phyloP scores from a whole-genome alignment of 2,113 vertebrate genomes.

The cat (Felis catus) region DNA sequence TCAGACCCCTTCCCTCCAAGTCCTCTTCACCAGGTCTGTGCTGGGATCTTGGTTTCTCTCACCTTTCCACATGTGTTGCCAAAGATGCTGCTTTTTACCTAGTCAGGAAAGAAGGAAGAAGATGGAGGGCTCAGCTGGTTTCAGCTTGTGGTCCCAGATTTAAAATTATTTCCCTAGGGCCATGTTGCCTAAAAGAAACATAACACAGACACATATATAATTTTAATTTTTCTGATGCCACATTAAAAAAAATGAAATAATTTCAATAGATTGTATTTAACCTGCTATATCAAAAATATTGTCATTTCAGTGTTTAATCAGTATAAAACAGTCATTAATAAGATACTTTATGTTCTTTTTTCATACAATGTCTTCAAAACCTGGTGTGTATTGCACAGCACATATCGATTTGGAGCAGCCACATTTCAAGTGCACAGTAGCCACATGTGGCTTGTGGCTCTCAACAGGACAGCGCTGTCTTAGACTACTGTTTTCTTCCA shows the following conservation, averaged over 20 bases:
- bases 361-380: background rate
- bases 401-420: background rate
- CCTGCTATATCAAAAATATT: background rate
- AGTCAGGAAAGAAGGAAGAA: background rate
- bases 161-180: background rate
- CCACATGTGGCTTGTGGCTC: fast-evolving
- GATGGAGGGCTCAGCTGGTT: background rate
- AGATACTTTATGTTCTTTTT: background rate
- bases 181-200: background rate
- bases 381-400: background rate
- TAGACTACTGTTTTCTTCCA: background rate
- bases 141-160: background rate
- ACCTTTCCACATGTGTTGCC: background rate
- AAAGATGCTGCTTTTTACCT: background rate
- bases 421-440: background rate
- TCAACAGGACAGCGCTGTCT: fast-evolving
- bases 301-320: background rate
- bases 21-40: too few species aligned
- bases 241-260: background rate
- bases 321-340: background rate
- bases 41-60: background rate
- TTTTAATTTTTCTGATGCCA: background rate
- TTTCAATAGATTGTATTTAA: background rate
- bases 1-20: background rate
- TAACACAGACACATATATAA: background rate